These are phyloP conservation scores for Synaphobranchus kaupii DNA, from an alignment of 2,797 vertebrate genomes.

Conservation along the genomic window DNA sequence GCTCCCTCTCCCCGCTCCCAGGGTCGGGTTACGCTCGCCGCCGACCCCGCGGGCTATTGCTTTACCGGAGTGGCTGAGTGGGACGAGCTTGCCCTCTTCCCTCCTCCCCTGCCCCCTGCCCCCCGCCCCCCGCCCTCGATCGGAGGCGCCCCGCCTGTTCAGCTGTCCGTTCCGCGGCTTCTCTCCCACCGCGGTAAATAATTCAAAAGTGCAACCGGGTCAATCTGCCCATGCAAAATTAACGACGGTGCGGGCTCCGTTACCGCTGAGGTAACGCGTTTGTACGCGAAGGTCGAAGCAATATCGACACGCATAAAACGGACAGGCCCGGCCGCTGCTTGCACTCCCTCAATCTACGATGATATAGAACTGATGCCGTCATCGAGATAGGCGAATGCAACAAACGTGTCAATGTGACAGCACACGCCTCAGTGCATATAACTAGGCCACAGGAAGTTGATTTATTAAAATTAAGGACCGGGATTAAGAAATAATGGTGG, in stretches of 20 bases:
- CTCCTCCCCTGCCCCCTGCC: neutral
- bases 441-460: too few species aligned
- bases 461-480: neutral
- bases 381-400: neutral
- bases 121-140: slow-evolving; percentile 26
- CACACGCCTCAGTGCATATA: neutral
- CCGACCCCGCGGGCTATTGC: slow-evolving; percentile 53
- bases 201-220: slow-evolving; percentile 65
- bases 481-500: neutral
- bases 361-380: neutral
- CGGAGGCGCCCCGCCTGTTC: slow-evolving; percentile 29
- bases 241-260: slow-evolving; percentile 69
- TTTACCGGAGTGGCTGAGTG: slow-evolving; percentile 51
- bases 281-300: slow-evolving; percentile 57
- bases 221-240: slow-evolving; percentile 77
- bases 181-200: slow-evolving; percentile 66
- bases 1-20: slow-evolving; percentile 50
- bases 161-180: slow-evolving; percentile 45
- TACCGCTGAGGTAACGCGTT: slow-evolving; percentile 64
- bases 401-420: neutral
- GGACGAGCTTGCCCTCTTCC: slow-evolving; percentile 29
- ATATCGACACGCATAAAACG: slow-evolving; percentile 58
- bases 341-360: neutral
- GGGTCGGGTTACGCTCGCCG: slow-evolving; percentile 57
- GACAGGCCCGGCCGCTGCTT: slow-evolving; percentile 27